Base-by-base conservation (phyloP, 2,888 invertebrate genomes). In the Drosophila ezoana region DNA sequence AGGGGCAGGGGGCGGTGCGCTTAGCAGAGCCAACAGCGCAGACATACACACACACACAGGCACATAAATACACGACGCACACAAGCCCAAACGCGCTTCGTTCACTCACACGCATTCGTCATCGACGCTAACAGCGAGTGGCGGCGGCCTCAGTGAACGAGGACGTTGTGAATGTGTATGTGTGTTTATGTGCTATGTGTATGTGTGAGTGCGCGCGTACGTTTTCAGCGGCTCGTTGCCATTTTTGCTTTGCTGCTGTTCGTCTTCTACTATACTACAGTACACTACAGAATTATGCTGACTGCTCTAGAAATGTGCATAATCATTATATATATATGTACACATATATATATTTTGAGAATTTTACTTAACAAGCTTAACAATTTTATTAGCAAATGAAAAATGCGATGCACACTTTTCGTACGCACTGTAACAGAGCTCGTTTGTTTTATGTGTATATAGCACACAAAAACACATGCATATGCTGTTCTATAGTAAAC, bases 101-200 rank as follows among this genome's bases (percentile, higher is more conserved):
- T 62, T 80, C 77, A 67, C 79, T 79, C 76, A 79, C 69, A 86
- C 72, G 67, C 64, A 82, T 81, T 76, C 79, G 81, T 79, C 84
- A 81, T 86, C 86, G 65, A 64, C 63, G 70, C 62, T 51, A 72
- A 58, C 82, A 86, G 75, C 82, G 82, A 79, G 66, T 72, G 45
- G 65, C 63, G 70, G 56, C 76, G 74, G 66, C 78, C 72, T 66
- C 72, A 74, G 41, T 70, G 76, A 79, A 84, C 84, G 80, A 84
- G 80, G 84, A 79, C 83, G 79, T 73, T 48, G 72, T 63, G 53
- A 68, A 72, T 77, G 80, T 75, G 58, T 54, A 23, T 54, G 76
- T 70, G 23, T 57, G 20, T 35, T 33, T 63, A 33, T 56, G 45
- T 52, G 4, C 44, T 57, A 13, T 67, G 32, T 56, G 38, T 23